Base-by-base conservation (phyloP, 2,888 invertebrate genomes). In the Phortica okadai region DNA sequence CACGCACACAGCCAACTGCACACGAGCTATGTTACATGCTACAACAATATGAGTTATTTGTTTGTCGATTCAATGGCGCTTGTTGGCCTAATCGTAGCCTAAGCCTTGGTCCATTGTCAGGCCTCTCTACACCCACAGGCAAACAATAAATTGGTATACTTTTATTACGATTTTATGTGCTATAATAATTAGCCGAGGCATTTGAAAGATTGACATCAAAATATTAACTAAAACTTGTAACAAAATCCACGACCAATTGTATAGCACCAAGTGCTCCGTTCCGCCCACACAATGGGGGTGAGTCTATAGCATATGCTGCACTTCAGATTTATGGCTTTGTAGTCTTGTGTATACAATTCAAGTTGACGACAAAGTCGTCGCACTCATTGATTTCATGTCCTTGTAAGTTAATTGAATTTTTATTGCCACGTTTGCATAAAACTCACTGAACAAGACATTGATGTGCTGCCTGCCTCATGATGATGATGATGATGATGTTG, bases 171-270 rank as follows among this genome's bases (percentile, higher is more conserved):
- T 69, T 33, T 21, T 50, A n/a, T 67, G 67, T 67, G 67, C 42
- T 2, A 44, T 8, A 14, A 72, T 72, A 72, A 72, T 72, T 72
- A 72, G 70, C 54, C 70, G 54, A 54, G 54, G 79, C 88, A 86
- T 88, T 85, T 85, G 87, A 88, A 87, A 87, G 88, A 87, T 85
- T 88, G 85, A 88, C 88, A 87, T 87, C 87, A 86, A 88, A 87
- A 85, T 84, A 85, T 86, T 88, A 86, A 86, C 89, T 86, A 88
- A 88, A 86, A 88, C 87, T 88, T 88, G 88, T 89, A 86, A 88
- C 85, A 88, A 86, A 88, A 81, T 86, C 85, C 3, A 14, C 6
- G 50, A 14, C 78, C 78, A 83, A 83, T 77, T 66, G 78, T 87
- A 73, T 88, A 87, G 85, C 86, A 86, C 33, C 33, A 4, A 4